Conservation (phyloP, 1,140 invertebrate species). For the Danaus plexippus region DNA sequence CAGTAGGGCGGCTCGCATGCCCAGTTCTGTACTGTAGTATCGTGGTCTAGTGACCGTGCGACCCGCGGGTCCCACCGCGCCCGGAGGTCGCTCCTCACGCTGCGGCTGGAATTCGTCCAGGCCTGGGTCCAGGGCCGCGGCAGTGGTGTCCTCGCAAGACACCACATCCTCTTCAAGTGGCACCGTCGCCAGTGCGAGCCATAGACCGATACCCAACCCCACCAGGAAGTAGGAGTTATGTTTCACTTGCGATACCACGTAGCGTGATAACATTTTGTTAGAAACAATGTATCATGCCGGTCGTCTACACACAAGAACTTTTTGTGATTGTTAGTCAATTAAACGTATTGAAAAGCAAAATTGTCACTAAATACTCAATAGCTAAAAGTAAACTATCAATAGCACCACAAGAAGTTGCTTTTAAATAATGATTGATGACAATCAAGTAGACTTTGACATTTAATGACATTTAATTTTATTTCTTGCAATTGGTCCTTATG, state of each 20-base stretch:
- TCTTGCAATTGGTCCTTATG: too few relatives aligned
- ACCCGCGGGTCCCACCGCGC: conserved; percentile 37
- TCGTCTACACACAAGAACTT: not conserved
- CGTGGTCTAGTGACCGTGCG: conserved; percentile 81
- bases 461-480: too few relatives aligned
- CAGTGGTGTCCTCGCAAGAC: conserved; percentile 20
- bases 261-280: conserved; percentile 49
- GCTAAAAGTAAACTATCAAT: too few relatives aligned
- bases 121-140: conserved; percentile 23
- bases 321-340: too few relatives aligned
- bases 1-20: conserved; percentile 83
- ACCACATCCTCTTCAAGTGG: conserved; percentile 45
- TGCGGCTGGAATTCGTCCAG: conserved; percentile 58
- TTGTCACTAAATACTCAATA: too few relatives aligned
- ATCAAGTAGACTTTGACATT: too few relatives aligned
- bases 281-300: conserved; percentile 3
- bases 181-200: conserved; percentile 50
- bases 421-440: too few relatives aligned
- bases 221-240: conserved; percentile 65
- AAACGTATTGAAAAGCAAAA: too few relatives aligned
- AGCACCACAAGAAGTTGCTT: too few relatives aligned
- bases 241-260: conserved; percentile 61
- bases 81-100: conserved; percentile 43
- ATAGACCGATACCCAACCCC: conserved; percentile 53
- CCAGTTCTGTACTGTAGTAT: conserved; percentile 94